phyloP scores from a whole-genome alignment of 2,888 invertebrate genomes.

The Taenaris catops region DNA sequence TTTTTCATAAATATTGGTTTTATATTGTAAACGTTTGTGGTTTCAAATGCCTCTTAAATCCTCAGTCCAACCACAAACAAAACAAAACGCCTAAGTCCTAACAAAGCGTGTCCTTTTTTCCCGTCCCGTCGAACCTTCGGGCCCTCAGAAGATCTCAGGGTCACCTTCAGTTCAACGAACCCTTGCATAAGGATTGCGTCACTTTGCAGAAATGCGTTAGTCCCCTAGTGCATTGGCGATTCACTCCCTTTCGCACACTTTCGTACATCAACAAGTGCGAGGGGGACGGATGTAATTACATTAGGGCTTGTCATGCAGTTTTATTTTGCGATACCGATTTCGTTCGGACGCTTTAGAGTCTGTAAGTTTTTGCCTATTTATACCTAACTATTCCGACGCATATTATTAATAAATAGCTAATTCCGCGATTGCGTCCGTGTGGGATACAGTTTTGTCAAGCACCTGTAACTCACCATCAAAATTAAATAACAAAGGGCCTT shows the following conservation, averaged over 20 bases:
- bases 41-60: too few species aligned
- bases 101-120: constrained; percentile 17
- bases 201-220: constrained; percentile 45
- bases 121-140: constrained; percentile 30
- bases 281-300: constrained; percentile 20
- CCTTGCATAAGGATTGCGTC: constrained; percentile 61
- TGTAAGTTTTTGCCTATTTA: constrained; percentile 1
- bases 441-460: too few species aligned
- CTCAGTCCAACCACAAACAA: too few species aligned
- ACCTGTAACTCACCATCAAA: too few species aligned
- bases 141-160: constrained; percentile 36
- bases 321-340: constrained; percentile 28
- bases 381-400: too few species aligned
- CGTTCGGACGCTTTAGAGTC: constrained; percentile 13
- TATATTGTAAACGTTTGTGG: too few species aligned
- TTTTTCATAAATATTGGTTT: too few species aligned
- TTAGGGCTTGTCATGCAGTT: constrained; percentile 21
- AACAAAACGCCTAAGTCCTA: constrained; percentile 3
- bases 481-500: too few species aligned
- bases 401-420: too few species aligned
- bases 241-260: constrained; percentile 20
- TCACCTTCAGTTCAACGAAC: constrained; percentile 46
- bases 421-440: too few species aligned
- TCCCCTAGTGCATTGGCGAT: constrained; percentile 28
- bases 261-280: constrained; percentile 14